Evolutionary conservation across 92 coral and sea anemone genomes (phyloP), one percentile per base, ranked within the genome.

Genomic region (Umimayanthus kanabou): DNA sequence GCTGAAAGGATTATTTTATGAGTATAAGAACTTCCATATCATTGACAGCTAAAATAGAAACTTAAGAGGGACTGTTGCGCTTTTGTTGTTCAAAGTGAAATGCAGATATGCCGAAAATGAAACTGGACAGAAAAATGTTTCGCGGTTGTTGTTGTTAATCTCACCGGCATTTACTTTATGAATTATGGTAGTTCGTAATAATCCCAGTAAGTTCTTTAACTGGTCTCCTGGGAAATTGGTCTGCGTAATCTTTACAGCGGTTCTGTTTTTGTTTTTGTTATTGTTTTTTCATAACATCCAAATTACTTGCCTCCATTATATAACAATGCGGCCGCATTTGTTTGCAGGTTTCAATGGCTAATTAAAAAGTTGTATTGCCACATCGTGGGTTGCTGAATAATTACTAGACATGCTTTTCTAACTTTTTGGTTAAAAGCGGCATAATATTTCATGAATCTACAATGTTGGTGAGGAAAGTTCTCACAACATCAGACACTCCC

Each of bases 401-500:
- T 26, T 30, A 43, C 57, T 37, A 18, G 49, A 33, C 37, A 0
- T 20, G 47, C 39, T 8, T 42, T 43, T 16, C 26, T n/a, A 33
- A 61, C 37, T 5, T 9, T 16, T 28, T 65, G 9, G 53, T 45
- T 14, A 16, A 15, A 26, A 78, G 15, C 37, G 37, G 37, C 7
- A 13, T 49, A 5, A 15, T 6, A 9, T 40, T 49, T 45, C 42
- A 22, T 4, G 4, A n/a, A 5, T 9, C 73, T 33, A 11, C 13
- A 10, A 70, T 83, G 78, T 13, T 83, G 78, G 87, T 83, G 25
- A 30, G 87, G 20, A 71, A 83, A 49, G 77, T 72, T 25, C 78
- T 70, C 20, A 20, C 87, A 3, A 71, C 65, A 5, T 18, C 28
- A 0, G 26, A 33, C 9, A 47, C 61, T 28, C 39, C 87, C 4